A percentile compares a stretch with the other conserved stretches of the same genome.
These are phyloP conservation scores for Accipiter virgatus DNA, from an alignment of 2,113 vertebrate genomes.

Conservation along the genomic window DNA sequence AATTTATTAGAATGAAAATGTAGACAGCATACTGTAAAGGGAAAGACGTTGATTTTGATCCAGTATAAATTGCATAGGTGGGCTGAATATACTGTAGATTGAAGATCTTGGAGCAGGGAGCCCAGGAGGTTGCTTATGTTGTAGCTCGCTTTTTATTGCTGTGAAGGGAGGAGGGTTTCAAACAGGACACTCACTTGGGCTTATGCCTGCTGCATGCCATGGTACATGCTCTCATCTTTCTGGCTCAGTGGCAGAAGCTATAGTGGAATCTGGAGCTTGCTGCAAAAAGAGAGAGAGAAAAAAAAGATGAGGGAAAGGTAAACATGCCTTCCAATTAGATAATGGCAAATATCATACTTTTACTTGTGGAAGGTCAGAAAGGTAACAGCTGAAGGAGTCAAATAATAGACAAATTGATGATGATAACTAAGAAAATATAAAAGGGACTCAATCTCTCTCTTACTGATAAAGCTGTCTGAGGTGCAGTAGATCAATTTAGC, in stretches of 20 bases:
- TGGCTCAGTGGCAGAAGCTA: not conserved
- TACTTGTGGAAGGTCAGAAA: constrained; percentile 55
- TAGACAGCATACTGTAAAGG: not conserved
- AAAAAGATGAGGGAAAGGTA: not conserved
- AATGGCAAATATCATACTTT: constrained; percentile 26
- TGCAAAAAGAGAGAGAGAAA: not conserved
- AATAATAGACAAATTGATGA: constrained; percentile 65
- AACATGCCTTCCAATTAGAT: constrained; percentile 50
- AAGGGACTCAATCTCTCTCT: constrained; percentile 64
- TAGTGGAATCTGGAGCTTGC: not conserved
- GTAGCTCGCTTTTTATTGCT: not conserved
- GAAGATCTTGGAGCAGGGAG: not conserved
- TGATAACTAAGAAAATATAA: constrained; percentile 70
- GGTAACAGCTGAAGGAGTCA: constrained; percentile 34
- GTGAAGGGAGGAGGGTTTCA: not conserved
- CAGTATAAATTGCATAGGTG: not conserved
- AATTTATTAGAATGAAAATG: not conserved
- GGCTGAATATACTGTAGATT: not conserved
- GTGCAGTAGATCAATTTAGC: constrained; percentile 74
- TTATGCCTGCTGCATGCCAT: not conserved
- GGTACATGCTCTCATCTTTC: not conserved
- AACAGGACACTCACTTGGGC: not conserved
- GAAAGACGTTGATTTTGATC: not conserved
- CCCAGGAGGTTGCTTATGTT: not conserved
- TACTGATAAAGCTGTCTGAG: constrained; percentile 70